Base-by-base conservation (phyloP, 2,888 invertebrate genomes). In the Argyresthia albistria region DNA sequence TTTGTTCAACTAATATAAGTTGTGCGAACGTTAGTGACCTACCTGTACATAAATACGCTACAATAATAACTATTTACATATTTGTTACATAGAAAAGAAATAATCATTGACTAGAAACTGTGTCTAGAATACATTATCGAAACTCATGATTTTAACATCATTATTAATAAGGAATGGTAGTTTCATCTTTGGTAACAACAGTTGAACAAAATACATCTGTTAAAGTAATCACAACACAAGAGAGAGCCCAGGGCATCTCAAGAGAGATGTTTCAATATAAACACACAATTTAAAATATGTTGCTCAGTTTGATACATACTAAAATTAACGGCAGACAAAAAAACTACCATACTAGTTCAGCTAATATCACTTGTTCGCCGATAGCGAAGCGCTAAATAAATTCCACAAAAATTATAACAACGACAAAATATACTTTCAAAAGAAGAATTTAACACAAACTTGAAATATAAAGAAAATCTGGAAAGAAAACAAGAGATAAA, bases 51-150 rank as follows among this genome's bases (percentile, higher is more conserved):
- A 64, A 66, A 69, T 72, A 74, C 69, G 67, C 73, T 76, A 73
- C 25, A 50, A 25, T 50, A n/a, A 42, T 67, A 70, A 73, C 58
- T 76, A 76, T 78, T 77, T 77, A 79, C 77, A 78, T 70, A 72
- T 68, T 62, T 76, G 76, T 78, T 76, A 76, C 78, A 76, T 79
- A 25, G 25, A 25, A 25, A 25, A 25, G 6, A 80, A 73, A 81
- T 77, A 75, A 77, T 70, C 75, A 73, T 77, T 86, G 84, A 86
- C 84, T 86, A 86, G 84, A 84, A 73, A 77, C 73, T 69, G 72
- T 76, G 76, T 76, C 83, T 83, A 35, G 35, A 47, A 47, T 47
- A 35, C 7, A 35, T 10, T n/a, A 47, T 3, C 9, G n/a, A 36
- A 36, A 39, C 9, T 11, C n/a, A 39, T 39, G 12, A 45, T 39